A percentile compares a stretch with the other conserved stretches of the same genome.
These are phyloP conservation scores for Orientallactaga sibirica DNA, from an alignment of 2,797 vertebrate genomes.

Conservation along the genomic window DNA sequence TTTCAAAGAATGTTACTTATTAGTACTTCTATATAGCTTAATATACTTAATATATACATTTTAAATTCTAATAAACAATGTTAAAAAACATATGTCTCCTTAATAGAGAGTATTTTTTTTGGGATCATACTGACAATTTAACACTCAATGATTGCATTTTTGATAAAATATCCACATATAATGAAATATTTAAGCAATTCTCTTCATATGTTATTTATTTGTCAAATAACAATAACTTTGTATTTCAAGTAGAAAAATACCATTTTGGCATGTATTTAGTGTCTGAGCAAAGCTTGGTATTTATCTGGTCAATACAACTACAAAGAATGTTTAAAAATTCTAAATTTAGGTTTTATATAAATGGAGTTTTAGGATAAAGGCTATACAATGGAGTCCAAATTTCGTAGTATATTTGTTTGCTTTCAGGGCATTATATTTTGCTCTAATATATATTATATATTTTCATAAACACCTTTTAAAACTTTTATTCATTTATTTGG, in stretches of 20 bases:
- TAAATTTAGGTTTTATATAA: neutral
- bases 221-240: neutral
- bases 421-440: too few relatives aligned
- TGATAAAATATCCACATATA: neutral
- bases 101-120: neutral
- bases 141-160: neutral
- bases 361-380: neutral
- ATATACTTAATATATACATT: too few relatives aligned
- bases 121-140: neutral
- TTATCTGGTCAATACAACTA: neutral
- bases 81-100: too few relatives aligned
- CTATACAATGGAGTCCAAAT: neutral
- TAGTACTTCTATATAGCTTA: neutral
- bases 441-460: too few relatives aligned
- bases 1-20: neutral
- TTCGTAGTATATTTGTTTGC: neutral
- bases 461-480: too few relatives aligned
- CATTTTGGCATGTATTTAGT: neutral
- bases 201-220: neutral
- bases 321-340: neutral
- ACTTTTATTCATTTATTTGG: too few relatives aligned
- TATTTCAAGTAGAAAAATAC: too few relatives aligned
- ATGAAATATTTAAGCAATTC: neutral
- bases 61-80: neutral
- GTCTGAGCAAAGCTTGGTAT: neutral